A percentile compares a stretch with the other conserved stretches of the same genome.
Conservation (phyloP, 2,888 invertebrate species). For the Rhagonycha fulva region DNA sequence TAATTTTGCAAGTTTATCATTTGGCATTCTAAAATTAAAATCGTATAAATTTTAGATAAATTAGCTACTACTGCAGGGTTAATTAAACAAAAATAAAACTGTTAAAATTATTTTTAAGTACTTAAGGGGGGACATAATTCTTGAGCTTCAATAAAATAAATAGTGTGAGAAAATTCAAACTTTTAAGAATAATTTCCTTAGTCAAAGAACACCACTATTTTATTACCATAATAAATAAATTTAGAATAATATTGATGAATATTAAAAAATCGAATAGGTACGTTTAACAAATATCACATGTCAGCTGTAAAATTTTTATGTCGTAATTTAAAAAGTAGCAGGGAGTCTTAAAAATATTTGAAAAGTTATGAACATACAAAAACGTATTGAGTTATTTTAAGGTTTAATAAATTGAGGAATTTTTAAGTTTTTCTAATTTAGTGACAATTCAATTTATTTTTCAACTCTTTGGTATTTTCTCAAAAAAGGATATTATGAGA, state of each 20-base stretch:
- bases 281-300: background rate
- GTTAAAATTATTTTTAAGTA: too few relatives aligned
- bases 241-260: background rate
- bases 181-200: background rate
- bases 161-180: background rate
- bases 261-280: background rate
- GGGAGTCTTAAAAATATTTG: conserved; percentile 1
- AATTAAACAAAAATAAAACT: too few relatives aligned
- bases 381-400: background rate
- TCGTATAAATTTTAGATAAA: too few relatives aligned
- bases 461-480: background rate
- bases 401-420: background rate
- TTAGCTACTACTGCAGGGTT: too few relatives aligned
- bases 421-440: background rate
- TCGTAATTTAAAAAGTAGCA: conserved; percentile 2
- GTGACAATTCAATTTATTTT: background rate
- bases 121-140: too few relatives aligned
- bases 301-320: background rate
- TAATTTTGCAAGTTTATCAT: too few relatives aligned
- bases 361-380: background rate
- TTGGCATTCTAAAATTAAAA: too few relatives aligned
- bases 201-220: background rate
- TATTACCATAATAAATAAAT: background rate
- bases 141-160: background rate
- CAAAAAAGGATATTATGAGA: background rate